These are phyloP conservation scores for Lonchura striata DNA, from an alignment of 2,113 vertebrate species.

Conservation along the genomic window DNA sequence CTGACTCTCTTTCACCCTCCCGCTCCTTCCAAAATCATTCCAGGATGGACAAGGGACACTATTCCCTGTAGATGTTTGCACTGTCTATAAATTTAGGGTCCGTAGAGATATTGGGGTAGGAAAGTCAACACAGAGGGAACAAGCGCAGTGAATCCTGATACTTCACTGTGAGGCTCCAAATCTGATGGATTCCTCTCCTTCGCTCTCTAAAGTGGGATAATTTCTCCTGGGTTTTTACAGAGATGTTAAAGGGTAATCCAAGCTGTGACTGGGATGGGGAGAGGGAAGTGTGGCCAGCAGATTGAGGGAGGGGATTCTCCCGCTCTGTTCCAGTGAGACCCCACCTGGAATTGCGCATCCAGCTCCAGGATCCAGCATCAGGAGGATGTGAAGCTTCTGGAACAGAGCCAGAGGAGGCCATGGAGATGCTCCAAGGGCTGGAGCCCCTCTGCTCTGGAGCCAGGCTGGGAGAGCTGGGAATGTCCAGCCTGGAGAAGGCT, in stretches of 20 bases:
- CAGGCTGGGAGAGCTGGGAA: neutral
- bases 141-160: neutral
- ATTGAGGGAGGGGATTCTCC: neutral
- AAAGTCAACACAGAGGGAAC: neutral
- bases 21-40: neutral
- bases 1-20: neutral
- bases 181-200: neutral
- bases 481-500: neutral
- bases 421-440: neutral
- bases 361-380: too few relatives aligned
- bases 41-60: neutral
- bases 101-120: accelerated
- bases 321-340: neutral
- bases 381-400: too few relatives aligned
- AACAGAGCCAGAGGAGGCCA: neutral
- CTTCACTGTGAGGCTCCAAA: neutral
- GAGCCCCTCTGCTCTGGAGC: neutral
- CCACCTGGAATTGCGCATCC: too few relatives aligned
- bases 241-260: neutral
- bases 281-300: neutral
- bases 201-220: neutral
- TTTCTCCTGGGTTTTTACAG: neutral
- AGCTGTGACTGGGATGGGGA: neutral
- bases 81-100: neutral
- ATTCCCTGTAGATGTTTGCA: neutral